Conservation (phyloP, 2,113 vertebrate genomes). For the Lophius piscatorius region DNA sequence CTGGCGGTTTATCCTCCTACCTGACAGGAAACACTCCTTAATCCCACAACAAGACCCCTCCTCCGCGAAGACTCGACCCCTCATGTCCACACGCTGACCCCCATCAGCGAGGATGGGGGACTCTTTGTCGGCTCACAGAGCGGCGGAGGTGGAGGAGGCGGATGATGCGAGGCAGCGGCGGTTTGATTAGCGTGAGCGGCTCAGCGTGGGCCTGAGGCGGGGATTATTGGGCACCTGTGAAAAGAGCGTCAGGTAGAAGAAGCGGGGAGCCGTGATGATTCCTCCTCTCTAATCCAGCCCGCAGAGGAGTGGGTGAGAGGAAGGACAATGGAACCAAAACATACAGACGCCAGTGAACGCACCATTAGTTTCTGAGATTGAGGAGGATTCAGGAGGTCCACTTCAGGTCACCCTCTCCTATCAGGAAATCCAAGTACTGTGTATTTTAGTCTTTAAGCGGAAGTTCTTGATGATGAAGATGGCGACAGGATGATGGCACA, state of each 20-base stretch:
- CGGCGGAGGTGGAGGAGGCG: no score
- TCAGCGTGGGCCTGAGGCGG: neutral
- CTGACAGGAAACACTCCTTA: slow-evolving; percentile 5
- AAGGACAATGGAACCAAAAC: neutral
- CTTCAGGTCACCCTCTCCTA: no score
- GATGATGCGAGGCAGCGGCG: no score
- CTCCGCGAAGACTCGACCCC: neutral
- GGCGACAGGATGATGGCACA: no score
- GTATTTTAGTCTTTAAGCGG: no score
- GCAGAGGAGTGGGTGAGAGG: neutral
- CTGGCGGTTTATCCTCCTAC: slow-evolving; percentile 6
- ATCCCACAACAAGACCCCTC: neutral
- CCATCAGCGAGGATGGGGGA: neutral
- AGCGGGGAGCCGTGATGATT: slow-evolving; percentile 12
- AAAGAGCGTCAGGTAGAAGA: slow-evolving; percentile 7
- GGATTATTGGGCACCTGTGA: slow-evolving; percentile 5
- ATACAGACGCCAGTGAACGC: neutral
- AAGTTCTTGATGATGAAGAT: no score
- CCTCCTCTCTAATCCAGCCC: slow-evolving; percentile 27
- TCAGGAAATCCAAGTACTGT: no score
- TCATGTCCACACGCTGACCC: slow-evolving; percentile 4
- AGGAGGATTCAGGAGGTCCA: neutral
- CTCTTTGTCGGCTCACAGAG: no score
- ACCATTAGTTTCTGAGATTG: neutral
- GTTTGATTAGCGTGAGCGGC: no score